Conservation (phyloP, 2,888 invertebrate genomes). For the Kuschelorhynchus macadamiae region DNA sequence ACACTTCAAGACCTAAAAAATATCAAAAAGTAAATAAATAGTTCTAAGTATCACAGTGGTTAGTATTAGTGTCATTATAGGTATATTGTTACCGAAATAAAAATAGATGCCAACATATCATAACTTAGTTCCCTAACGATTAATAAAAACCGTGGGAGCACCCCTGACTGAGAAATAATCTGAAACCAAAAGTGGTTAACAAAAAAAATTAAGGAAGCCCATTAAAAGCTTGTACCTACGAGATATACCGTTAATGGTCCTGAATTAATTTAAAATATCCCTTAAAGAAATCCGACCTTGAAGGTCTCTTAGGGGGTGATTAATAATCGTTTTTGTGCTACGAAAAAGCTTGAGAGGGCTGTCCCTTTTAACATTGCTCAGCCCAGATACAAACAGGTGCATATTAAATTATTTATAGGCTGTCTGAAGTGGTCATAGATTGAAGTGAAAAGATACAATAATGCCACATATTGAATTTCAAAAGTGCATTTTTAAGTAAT, state of each 20-base stretch:
- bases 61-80: too few relatives aligned
- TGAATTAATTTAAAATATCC: conserved; percentile 30
- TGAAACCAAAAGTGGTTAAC: too few relatives aligned
- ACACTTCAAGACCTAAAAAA: too few relatives aligned
- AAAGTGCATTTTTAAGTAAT: too few relatives aligned
- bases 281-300: conserved; percentile 30
- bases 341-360: conserved; percentile 12
- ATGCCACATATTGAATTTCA: too few relatives aligned
- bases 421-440: background rate
- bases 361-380: conserved; percentile 18
- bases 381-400: conserved; percentile 31
- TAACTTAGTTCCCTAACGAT: too few relatives aligned
- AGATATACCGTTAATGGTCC: conserved; percentile 31
- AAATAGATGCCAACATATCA: too few relatives aligned
- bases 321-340: conserved; percentile 20
- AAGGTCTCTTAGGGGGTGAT: conserved; percentile 27
- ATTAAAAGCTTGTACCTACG: conserved; percentile 3
- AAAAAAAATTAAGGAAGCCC: background rate
- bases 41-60: too few relatives aligned
- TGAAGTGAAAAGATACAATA: conserved; percentile 1
- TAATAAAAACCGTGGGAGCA: too few relatives aligned
- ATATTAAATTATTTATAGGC: background rate
- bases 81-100: too few relatives aligned
- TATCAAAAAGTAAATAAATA: too few relatives aligned
- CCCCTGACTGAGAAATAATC: too few relatives aligned